phyloP scores from a whole-genome alignment of 92 coral and sea anemone genomes.

The Actinernus sp. region DNA sequence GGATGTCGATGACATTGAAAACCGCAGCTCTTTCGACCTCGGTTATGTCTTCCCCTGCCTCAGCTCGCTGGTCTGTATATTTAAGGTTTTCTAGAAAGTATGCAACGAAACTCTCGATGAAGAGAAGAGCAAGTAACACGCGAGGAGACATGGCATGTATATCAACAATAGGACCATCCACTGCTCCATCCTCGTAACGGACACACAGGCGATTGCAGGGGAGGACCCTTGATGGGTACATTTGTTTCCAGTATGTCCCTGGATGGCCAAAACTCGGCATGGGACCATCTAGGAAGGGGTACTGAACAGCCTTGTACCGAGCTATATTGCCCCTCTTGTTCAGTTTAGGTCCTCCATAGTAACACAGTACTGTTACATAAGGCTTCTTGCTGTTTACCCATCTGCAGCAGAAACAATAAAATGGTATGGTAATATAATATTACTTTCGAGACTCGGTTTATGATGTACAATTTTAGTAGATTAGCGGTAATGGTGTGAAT shows the following conservation, averaged over 20 bases:
- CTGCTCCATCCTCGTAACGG: slow-evolving; percentile 46
- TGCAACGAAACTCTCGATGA: slow-evolving; percentile 73
- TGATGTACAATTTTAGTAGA: too few species aligned
- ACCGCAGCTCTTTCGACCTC: slow-evolving; percentile 17
- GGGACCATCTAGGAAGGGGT: slow-evolving; percentile 43
- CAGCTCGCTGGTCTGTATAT: not conserved
- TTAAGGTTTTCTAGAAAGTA: slow-evolving; percentile 10
- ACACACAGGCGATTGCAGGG: slow-evolving; percentile 84
- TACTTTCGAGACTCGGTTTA: too few species aligned
- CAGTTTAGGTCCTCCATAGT: slow-evolving; percentile 89
- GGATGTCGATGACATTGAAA: slow-evolving; percentile 51
- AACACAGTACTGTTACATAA: slow-evolving; percentile 67
- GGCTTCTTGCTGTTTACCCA: slow-evolving; percentile 52
- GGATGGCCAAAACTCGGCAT: slow-evolving; percentile 13
- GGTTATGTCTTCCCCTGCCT: not conserved
- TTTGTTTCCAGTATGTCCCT: slow-evolving; percentile 21
- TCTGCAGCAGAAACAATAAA: not conserved
- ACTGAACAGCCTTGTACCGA: slow-evolving; percentile 82
- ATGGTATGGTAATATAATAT: too few species aligned
- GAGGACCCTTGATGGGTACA: slow-evolving; percentile 76
- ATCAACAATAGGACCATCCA: slow-evolving; percentile 73
- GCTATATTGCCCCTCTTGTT: slow-evolving; percentile 82
- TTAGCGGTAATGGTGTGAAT: too few species aligned
- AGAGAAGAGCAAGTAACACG: slow-evolving; percentile 71
- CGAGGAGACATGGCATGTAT: slow-evolving; percentile 76